These are phyloP conservation scores for Chaenogobius annularis DNA, from an alignment of 2,113 vertebrate species.

Conservation along the genomic window DNA sequence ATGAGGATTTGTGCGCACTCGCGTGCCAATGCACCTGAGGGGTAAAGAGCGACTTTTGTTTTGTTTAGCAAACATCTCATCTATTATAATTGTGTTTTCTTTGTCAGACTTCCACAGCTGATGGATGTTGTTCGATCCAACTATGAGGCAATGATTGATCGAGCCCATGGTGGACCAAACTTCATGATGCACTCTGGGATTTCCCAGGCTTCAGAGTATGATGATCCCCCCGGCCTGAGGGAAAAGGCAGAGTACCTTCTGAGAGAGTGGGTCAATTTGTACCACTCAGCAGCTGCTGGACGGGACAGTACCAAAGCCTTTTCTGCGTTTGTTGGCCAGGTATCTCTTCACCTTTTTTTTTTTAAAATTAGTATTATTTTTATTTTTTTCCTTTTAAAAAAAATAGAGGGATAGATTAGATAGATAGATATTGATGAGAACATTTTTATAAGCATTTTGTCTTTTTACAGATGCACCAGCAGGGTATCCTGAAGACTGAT, in stretches of 20 bases:
- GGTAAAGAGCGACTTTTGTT: slow-evolving; percentile 77
- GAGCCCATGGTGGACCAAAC: slow-evolving; percentile 96
- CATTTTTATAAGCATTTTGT: neutral
- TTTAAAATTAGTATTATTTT: neutral
- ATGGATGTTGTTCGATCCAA: slow-evolving; percentile 99
- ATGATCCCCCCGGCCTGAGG: slow-evolving; percentile 94
- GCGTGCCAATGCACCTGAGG: slow-evolving; percentile 96
- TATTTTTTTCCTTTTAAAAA: no score
- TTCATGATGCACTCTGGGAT: slow-evolving; percentile 99
- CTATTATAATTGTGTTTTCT: slow-evolving; percentile 12
- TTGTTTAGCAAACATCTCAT: no score
- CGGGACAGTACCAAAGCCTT: slow-evolving; percentile 99
- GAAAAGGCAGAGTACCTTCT: slow-evolving; percentile 98
- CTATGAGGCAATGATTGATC: slow-evolving; percentile 99
- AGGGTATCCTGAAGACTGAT: slow-evolving; percentile 97
- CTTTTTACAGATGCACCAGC: slow-evolving; percentile 91
- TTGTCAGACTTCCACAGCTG: slow-evolving; percentile 89
- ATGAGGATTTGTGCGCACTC: slow-evolving; percentile 99
- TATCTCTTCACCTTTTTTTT: slow-evolving; percentile 45
- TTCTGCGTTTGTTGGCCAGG: slow-evolving; percentile 99
- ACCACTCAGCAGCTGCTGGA: slow-evolving; percentile 97
- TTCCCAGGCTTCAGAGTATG: slow-evolving; percentile 97
- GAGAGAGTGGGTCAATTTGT: slow-evolving; percentile 98
- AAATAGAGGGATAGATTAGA: no score
- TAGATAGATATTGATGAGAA: no score